Evolutionary conservation across 2,888 invertebrate genomes (phyloP).

Genomic region (Spodoptera littoralis): DNA sequence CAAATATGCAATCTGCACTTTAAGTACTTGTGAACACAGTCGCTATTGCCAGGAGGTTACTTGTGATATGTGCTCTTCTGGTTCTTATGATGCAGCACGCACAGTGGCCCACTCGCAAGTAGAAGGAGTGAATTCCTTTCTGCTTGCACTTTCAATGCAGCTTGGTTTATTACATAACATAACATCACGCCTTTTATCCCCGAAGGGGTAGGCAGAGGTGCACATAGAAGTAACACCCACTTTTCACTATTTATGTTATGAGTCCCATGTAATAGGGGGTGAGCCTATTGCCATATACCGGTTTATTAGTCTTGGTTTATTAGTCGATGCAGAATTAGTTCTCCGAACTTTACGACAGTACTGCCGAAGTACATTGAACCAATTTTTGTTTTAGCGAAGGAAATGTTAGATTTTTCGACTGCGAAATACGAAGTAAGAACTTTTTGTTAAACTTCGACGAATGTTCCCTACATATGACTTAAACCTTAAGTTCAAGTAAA

Average conservation of each 20-base stretch:
- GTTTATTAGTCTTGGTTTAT: conserved; percentile 74
- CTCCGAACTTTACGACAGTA: conserved; percentile 54
- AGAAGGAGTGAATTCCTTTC: conserved; percentile 80
- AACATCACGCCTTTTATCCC: too few species aligned
- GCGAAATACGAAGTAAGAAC: conserved; percentile 10
- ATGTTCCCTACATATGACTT: background rate
- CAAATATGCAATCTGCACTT: conserved; percentile 52
- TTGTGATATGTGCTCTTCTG: conserved; percentile 47
- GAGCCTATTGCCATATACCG: too few species aligned
- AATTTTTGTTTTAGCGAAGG: conserved; percentile 20
- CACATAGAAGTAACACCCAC: too few species aligned
- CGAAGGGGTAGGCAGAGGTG: too few species aligned
- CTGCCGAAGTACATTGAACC: conserved; percentile 38
- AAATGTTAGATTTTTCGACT: conserved; percentile 8
- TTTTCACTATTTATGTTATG: too few species aligned
- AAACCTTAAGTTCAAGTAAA: conserved; percentile 22
- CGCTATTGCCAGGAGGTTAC: conserved; percentile 42
- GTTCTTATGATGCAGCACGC: conserved; percentile 45
- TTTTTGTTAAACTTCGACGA: background rate
- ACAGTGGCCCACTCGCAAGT: conserved; percentile 82
- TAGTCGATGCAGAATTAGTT: conserved; percentile 69
- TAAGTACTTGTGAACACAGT: conserved; percentile 42
- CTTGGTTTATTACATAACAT: conserved; percentile 73
- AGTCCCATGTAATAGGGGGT: too few species aligned
- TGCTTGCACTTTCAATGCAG: conserved; percentile 85